Evolutionary conservation across 2,797 vertebrate genomes (phyloP).

Genomic region (Cyprinella venusta): DNA sequence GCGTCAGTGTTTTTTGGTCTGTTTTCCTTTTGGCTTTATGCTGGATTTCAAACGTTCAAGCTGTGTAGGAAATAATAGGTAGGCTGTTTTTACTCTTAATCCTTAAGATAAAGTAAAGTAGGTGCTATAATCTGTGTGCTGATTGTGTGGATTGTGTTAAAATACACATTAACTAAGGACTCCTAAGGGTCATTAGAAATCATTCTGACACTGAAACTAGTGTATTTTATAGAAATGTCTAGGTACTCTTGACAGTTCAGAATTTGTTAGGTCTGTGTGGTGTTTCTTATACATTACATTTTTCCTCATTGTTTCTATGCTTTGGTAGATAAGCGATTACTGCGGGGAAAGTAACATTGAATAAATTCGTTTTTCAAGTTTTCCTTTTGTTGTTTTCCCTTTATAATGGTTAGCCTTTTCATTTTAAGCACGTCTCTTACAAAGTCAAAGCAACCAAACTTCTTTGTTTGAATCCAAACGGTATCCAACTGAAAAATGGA

Average conservation of each 20-base stretch:
- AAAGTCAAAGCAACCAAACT: constrained; percentile 1
- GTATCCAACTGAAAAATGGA: not conserved
- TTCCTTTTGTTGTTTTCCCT: not conserved
- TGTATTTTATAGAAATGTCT: not conserved
- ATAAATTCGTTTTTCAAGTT: not conserved
- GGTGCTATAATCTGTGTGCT: not conserved
- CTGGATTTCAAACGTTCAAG: not conserved
- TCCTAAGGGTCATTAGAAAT: not conserved
- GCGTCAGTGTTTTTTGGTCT: constrained; percentile 31
- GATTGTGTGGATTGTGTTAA: not conserved
- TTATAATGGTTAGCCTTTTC: not conserved
- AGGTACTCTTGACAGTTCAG: not conserved
- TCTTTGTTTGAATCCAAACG: not conserved
- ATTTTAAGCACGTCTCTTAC: not conserved
- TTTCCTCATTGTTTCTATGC: not conserved
- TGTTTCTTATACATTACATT: not conserved
- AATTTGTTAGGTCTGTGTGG: not conserved
- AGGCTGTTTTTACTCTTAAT: not conserved
- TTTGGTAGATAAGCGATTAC: not conserved
- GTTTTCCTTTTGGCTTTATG: constrained; percentile 9
- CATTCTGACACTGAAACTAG: not conserved
- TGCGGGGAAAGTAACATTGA: not conserved
- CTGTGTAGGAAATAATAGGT: not conserved
- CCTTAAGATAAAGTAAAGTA: not conserved
- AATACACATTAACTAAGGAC: not conserved